phyloP scores from a whole-genome alignment of 2,113 vertebrate species.

The Narcine bancroftii region DNA sequence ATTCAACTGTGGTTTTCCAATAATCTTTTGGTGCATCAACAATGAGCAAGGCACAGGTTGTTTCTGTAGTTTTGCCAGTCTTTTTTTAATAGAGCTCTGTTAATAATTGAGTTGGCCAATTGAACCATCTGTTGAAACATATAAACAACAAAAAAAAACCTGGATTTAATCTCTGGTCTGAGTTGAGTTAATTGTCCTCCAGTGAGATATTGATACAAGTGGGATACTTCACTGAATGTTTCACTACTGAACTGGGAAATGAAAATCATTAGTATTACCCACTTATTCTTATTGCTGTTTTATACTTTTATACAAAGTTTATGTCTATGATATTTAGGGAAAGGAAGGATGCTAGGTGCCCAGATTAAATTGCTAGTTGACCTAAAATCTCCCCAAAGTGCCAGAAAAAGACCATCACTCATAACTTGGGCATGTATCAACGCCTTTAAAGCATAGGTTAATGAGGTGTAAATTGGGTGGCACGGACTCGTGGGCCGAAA shows the following conservation, averaged over 20 bases:
- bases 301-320: background rate
- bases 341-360: background rate
- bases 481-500: too few relatives aligned
- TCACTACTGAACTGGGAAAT: background rate
- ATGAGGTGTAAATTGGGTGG: too few relatives aligned
- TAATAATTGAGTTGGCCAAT: background rate
- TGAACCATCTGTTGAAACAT: background rate
- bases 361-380: background rate
- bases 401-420: background rate
- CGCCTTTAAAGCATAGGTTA: background rate
- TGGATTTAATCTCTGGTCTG: background rate
- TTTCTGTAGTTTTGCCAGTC: background rate
- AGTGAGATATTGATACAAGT: background rate
- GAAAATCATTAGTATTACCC: background rate
- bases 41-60: background rate
- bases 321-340: background rate
- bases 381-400: background rate
- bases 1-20: background rate
- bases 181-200: background rate
- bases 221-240: background rate
- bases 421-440: background rate
- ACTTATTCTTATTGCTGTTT: background rate
- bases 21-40: background rate
- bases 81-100: background rate
- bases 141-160: background rate